A percentile compares a stretch with the other conserved stretches of the same genome.
Evolutionary conservation across 2,888 invertebrate genomes (phyloP).

Genomic region (Parthenolecanium corni): DNA sequence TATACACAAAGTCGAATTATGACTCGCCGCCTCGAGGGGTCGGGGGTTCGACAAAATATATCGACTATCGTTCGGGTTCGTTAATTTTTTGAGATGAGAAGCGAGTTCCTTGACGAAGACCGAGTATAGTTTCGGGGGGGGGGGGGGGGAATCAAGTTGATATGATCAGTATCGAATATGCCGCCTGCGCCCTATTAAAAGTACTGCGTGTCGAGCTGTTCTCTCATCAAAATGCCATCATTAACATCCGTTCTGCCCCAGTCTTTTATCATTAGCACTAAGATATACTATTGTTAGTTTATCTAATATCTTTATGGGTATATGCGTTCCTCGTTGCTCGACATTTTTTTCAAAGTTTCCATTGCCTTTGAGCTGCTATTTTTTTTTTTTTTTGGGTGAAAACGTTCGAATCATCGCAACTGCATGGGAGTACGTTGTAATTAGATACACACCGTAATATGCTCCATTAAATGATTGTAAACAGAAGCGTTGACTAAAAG

Average conservation of each 20-base stretch:
- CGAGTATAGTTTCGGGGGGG: background rate
- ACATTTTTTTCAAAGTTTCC: too few relatives aligned
- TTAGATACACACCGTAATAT: slow-evolving; percentile 13
- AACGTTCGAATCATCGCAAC: slow-evolving; percentile 7
- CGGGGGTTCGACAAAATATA: background rate
- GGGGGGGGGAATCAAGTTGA: background rate
- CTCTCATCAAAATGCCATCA: slow-evolving; percentile 25
- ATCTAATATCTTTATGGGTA: slow-evolving; percentile 26
- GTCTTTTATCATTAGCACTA: slow-evolving; percentile 17
- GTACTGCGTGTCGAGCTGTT: background rate
- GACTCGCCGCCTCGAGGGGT: too few relatives aligned
- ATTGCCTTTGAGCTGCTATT: background rate
- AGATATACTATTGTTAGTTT: slow-evolving; percentile 6
- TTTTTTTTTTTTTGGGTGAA: background rate
- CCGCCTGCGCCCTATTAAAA: background rate
- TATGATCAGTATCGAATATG: background rate
- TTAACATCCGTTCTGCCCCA: slow-evolving; percentile 19
- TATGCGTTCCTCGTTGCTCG: slow-evolving; percentile 12
- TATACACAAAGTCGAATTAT: too few relatives aligned
- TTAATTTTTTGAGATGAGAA: background rate
- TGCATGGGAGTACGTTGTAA: background rate
- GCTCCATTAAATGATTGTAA: slow-evolving; percentile 16
- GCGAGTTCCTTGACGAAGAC: background rate
- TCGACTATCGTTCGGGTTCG: background rate
- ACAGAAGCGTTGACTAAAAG: too few relatives aligned